Base-by-base conservation (phyloP, 2,888 invertebrate genomes). In the Balanococcus diminutus region DNA sequence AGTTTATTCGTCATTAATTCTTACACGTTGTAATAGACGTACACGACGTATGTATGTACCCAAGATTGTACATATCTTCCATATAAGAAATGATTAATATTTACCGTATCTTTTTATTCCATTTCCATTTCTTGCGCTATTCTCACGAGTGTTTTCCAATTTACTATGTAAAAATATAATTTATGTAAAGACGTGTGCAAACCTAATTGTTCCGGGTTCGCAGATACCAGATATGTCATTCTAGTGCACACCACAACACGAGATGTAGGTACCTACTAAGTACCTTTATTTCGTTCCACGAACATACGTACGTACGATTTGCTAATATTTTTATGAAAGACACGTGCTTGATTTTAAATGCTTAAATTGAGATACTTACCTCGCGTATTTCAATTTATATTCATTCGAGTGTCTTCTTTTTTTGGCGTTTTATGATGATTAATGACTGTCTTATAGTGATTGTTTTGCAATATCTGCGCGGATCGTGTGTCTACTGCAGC, bases 201-300 rank as follows among this genome's bases (percentile, higher is more conserved):
- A 28, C 32, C n/a, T 72, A 72, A 72, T 72, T 72, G 72, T 72
- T 72, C 72, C 72, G 72, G 72, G 72, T 72, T 72, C 32, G 72
- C n/a, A n/a, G n/a, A n/a, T n/a, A n/a, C n/a, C n/a, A n/a, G n/a
- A n/a, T 72, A 72, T 72, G 72, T 32, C 72, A 72, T 72, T 72
- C 72, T n/a, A n/a, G 72, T 72, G n/a, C 14, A 72, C 32, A 14
- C 3, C 72, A 46, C 14, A n/a, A 46, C n/a, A n/a, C 46, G n/a
- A n/a, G 46, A 46, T 46, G 19, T 61, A 11, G 46, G 46, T 46
- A 46, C 16, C 11, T 46, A 46, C 46, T 5, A 39, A 39, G 5
- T 39, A 39, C n/a, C n/a, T n/a, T n/a, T n/a, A n/a, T n/a, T n/a
- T n/a, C n/a, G n/a, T n/a, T n/a, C n/a, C n/a, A n/a, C n/a, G n/a